Conservation (phyloP, 2,888 invertebrate species). For the Dicycla oo region DNA sequence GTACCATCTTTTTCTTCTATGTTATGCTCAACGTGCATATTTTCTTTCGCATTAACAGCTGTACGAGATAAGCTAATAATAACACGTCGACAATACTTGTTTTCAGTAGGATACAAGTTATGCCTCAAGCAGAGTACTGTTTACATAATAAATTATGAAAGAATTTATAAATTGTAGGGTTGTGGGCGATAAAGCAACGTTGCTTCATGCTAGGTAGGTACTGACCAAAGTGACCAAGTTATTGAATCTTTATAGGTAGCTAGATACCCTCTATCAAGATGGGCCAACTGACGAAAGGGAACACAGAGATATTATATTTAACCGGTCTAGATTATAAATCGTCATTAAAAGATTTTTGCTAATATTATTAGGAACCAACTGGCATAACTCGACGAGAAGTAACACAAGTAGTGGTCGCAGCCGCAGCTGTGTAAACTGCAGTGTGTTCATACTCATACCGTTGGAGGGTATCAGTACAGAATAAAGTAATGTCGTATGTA, state of each 20-base stretch:
- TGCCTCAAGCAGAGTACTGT: constrained; percentile 69
- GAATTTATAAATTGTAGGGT: constrained; percentile 32
- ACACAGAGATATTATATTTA: constrained; percentile 2
- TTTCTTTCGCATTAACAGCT: constrained; percentile 1
- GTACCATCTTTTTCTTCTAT: background rate
- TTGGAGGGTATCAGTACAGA: constrained; percentile 17
- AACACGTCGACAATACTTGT: constrained; percentile 62
- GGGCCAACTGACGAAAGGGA: constrained; percentile 5
- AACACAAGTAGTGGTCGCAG: constrained; percentile 18
- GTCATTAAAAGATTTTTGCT: background rate
- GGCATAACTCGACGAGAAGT: background rate
- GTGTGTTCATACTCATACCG: background rate
- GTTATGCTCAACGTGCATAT: background rate
- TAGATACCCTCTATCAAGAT: constrained; percentile 7
- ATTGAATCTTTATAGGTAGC: constrained; percentile 25
- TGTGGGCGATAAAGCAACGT: constrained; percentile 12
- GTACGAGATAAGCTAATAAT: constrained; percentile 7
- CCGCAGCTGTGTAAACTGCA: constrained; percentile 39
- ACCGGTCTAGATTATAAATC: background rate
- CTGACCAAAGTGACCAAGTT: constrained; percentile 45
- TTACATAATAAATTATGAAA: constrained; percentile 37
- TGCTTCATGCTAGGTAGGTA: constrained; percentile 2
- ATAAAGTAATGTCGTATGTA: constrained; percentile 7
- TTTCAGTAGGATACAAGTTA: constrained; percentile 60
- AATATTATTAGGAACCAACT: background rate